These are phyloP conservation scores for Squalus acanthias DNA, from an alignment of 2,797 vertebrate genomes.

Conservation along the genomic window DNA sequence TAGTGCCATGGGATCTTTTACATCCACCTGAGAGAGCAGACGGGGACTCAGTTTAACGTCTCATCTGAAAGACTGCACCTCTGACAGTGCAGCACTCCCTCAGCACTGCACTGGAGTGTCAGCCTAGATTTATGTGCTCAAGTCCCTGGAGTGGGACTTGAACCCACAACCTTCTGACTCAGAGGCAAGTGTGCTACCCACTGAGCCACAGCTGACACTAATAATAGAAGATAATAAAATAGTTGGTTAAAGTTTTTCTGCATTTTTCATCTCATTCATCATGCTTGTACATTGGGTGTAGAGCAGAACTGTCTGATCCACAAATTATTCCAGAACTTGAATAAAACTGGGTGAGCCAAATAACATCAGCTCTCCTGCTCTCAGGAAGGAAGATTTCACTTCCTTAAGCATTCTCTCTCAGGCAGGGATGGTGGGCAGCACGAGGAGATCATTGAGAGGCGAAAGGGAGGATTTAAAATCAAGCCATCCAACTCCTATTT, in stretches of 20 bases:
- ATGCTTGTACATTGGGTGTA: neutral
- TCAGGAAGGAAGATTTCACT: neutral
- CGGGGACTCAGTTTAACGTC: no score
- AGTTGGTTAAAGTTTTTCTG: neutral
- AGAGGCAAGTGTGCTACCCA: no score
- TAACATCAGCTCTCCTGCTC: neutral
- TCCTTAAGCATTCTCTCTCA: neutral
- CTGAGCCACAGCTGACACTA: no score
- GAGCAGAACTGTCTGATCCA: neutral
- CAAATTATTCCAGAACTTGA: neutral
- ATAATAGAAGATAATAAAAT: neutral
- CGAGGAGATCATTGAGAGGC: neutral
- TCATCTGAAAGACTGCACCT: no score
- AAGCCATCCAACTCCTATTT: neutral
- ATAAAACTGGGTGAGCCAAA: neutral
- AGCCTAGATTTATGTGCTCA: no score
- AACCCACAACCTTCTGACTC: no score
- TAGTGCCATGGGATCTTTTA: no score
- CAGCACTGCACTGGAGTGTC: no score
- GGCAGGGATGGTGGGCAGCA: neutral
- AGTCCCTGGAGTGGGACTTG: no score
- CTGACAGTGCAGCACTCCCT: no score
- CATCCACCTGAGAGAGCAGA: no score
- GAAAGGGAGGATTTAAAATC: neutral
- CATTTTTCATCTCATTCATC: neutral